Base-by-base conservation (phyloP, 2,888 invertebrate species). In the Zhengitettix transpicula region DNA sequence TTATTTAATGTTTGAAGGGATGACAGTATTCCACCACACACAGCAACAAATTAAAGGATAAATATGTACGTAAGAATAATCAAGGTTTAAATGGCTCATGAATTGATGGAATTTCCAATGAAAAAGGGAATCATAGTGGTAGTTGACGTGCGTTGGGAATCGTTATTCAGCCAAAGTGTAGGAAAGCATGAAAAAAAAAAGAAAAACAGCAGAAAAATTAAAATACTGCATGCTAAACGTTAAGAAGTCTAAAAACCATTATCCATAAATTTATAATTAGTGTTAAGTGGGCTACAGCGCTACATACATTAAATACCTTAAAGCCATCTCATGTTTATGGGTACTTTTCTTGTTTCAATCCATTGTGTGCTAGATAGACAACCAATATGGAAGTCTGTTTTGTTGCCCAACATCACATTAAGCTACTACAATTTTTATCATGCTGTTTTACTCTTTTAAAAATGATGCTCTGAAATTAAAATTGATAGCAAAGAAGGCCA, bases 181-280 rank as follows among this genome's bases (percentile, higher is more conserved):
- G 71, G 72, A 70, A 74, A 73, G 73, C 73, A 73, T 74, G 74
- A 73, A 73, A 73, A 73, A n/a, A n/a, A 28, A 72, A 72, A 73
- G 62, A 69, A 70, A 73, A 68, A 73, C 61, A 63, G 64, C 64
- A 64, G 64, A 63, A 62, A 63, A 63, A 61, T 61, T 62, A 61
- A 61, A 60, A 57, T 60, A 60, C 57, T 53, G 40, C 60, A 60
- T 60, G 60, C 60, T 56, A 52, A 55, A 55, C 40, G 40, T 55
- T 40, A 55, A 17, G 40, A 40, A 55, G 55, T n/a, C n/a, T 41
- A 41, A 55, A 55, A 55, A 55, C 40, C 53, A 53, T 53, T 16
- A 53, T 28, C 28, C 28, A 55, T 47, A 47, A 47, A 14, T 12
- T 47, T n/a, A 7, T n/a, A 47, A 47, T 14, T n/a, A 55, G 55